Percentiles rank a stretch among this genome's conserved stretches.
These are phyloP conservation scores for Drosophila subpulchrella DNA, from an alignment of 1,140 invertebrate genomes.

Conservation along the genomic window DNA sequence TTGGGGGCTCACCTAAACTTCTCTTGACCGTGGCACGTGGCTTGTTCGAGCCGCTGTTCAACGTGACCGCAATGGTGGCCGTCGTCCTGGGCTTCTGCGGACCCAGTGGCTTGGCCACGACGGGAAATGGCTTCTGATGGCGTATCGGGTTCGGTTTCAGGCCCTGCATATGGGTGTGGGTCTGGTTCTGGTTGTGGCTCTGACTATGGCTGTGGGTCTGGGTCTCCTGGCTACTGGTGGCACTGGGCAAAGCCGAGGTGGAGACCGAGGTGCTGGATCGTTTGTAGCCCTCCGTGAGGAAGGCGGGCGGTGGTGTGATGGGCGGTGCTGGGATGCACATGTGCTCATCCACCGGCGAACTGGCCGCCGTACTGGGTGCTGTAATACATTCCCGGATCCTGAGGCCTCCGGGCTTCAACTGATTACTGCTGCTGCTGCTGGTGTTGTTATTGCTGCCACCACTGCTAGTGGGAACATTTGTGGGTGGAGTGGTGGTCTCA, in stretches of 20 bases:
- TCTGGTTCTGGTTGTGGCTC: slow-evolving; percentile 3
- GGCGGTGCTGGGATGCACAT: slow-evolving; percentile 86
- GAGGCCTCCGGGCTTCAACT: slow-evolving; percentile 59
- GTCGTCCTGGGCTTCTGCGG: slow-evolving; percentile 64
- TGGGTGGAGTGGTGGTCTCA: slow-evolving; percentile 54
- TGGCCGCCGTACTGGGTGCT: slow-evolving; percentile 80
- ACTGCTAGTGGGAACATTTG: not conserved
- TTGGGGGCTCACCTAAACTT: slow-evolving; percentile 69
- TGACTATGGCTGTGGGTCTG: slow-evolving; percentile 15
- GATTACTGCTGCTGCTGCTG: slow-evolving; percentile 16
- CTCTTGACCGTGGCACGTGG: slow-evolving; percentile 78
- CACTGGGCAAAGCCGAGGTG: slow-evolving; percentile 66
- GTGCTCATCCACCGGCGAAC: slow-evolving; percentile 85
- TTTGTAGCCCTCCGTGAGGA: slow-evolving; percentile 87
- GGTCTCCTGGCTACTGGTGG: slow-evolving; percentile 46
- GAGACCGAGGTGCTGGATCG: slow-evolving; percentile 82
- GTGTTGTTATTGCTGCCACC: not conserved
- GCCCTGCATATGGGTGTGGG: slow-evolving; percentile 4
- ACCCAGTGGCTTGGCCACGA: slow-evolving; percentile 37
- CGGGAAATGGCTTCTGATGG: slow-evolving; percentile 53
- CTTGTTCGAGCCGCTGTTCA: slow-evolving; percentile 69
- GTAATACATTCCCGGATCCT: slow-evolving; percentile 70
- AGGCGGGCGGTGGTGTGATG: slow-evolving; percentile 89
- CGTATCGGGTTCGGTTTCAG: slow-evolving; percentile 21
- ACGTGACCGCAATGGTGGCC: slow-evolving; percentile 73